A percentile compares a stretch with the other conserved stretches of the same genome.
phyloP scores from a whole-genome alignment of 2,888 invertebrate species.

The Drosophila atripex region DNA sequence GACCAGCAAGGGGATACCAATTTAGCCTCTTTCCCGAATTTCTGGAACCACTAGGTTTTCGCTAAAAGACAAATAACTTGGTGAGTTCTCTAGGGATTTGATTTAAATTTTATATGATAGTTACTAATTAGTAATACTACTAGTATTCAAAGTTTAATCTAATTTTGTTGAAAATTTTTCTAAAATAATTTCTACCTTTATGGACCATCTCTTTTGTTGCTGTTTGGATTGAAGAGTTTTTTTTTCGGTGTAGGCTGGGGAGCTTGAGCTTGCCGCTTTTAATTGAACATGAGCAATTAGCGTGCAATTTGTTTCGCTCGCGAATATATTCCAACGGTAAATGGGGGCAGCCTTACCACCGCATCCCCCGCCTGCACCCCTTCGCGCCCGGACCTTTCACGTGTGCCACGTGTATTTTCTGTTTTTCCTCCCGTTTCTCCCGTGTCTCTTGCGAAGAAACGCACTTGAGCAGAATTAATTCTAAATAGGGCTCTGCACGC shows the following conservation, averaged over 20 bases:
- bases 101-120: neutral
- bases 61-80: neutral
- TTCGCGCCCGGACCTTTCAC: constrained; percentile 30
- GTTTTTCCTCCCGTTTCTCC: constrained; percentile 5
- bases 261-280: constrained; percentile 53
- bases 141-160: neutral
- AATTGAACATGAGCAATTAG: constrained; percentile 81
- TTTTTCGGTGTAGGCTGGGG: constrained; percentile 7
- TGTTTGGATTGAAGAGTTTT: neutral
- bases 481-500: constrained; percentile 76
- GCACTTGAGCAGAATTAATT: constrained; percentile 81
- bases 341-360: constrained; percentile 36
- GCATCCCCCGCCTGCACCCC: constrained; percentile 9
- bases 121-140: neutral
- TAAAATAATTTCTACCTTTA: neutral
- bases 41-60: neutral
- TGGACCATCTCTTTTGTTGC: neutral
- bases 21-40: neutral
- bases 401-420: constrained; percentile 57
- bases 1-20: constrained; percentile 7
- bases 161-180: neutral
- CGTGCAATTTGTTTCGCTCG: constrained; percentile 79
- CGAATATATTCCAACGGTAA: constrained; percentile 64
- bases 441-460: constrained; percentile 52
- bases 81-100: rapidly evolving